These are phyloP conservation scores for Oryzias dopingdopingensis DNA, from an alignment of 2,797 vertebrate genomes.

Conservation along the genomic window DNA sequence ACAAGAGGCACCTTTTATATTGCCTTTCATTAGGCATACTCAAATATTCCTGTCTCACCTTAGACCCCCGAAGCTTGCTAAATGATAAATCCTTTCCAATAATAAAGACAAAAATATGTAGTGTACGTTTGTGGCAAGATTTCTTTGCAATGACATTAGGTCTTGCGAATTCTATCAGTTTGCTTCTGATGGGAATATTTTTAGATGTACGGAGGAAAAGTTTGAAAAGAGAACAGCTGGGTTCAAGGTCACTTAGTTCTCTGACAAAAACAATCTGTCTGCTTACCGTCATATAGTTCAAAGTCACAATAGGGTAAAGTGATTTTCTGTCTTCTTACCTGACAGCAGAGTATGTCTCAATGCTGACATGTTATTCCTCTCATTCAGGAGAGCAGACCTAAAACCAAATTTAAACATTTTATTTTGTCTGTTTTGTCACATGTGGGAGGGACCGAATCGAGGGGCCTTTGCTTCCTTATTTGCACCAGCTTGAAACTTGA, in stretches of 20 bases:
- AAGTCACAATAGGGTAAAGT: constrained; percentile 74
- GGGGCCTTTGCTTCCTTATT: constrained; percentile 47
- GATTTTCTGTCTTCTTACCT: constrained; percentile 69
- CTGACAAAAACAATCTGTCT: constrained; percentile 79
- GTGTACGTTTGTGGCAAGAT: constrained; percentile 69
- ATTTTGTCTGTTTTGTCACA: constrained; percentile 64
- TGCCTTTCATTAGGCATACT: constrained; percentile 75
- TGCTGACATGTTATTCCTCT: constrained; percentile 73
- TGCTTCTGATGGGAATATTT: constrained; percentile 74
- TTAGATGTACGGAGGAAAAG: constrained; percentile 70
- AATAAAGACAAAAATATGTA: constrained; percentile 74
- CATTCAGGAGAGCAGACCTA: constrained; percentile 61
- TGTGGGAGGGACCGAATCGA: constrained; percentile 42
- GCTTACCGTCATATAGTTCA: constrained; percentile 73
- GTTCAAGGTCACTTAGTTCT: constrained; percentile 69
- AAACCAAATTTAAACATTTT: constrained; percentile 75
- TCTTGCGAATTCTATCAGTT: constrained; percentile 73
- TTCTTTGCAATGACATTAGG: constrained; percentile 75
- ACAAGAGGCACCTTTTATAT: constrained; percentile 71
- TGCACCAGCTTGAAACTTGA: constrained; percentile 53
- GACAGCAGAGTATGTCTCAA: constrained; percentile 68
- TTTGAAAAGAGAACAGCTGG: constrained; percentile 61
- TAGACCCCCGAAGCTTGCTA: constrained; percentile 61
- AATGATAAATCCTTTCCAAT: constrained; percentile 69
- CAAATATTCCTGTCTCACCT: constrained; percentile 76